Percentiles rank a stretch among this genome's conserved stretches.
phyloP scores from a whole-genome alignment of 2,888 invertebrate genomes.

The Agrochola macilenta region DNA sequence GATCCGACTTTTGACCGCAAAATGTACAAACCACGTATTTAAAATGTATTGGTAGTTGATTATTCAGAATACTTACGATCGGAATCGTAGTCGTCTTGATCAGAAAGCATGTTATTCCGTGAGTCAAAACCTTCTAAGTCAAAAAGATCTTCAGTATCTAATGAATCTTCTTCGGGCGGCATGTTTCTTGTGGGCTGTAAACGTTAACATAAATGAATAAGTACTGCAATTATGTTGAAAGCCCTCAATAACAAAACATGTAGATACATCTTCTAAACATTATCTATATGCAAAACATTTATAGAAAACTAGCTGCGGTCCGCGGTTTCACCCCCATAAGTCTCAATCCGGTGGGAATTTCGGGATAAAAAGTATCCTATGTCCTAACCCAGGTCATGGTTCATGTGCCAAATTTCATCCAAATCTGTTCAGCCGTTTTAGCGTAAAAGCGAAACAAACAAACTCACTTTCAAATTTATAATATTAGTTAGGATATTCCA shows the following conservation, averaged over 20 bases:
- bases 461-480: no score
- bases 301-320: background rate
- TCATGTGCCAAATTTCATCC: no score
- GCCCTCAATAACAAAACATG: background rate
- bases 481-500: background rate
- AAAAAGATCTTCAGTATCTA: slow-evolving; percentile 94
- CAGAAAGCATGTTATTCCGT: slow-evolving; percentile 86
- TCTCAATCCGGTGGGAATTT: no score
- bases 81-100: slow-evolving; percentile 93
- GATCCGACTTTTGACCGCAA: background rate
- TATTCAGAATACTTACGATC: slow-evolving; percentile 90
- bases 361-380: no score
- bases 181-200: slow-evolving; percentile 80
- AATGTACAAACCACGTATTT: background rate
- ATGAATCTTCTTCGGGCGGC: slow-evolving; percentile 86
- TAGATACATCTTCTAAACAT: background rate
- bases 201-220: slow-evolving; percentile 17
- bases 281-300: background rate
- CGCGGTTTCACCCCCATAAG: no score
- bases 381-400: no score
- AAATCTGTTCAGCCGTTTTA: no score
- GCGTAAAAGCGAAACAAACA: no score
- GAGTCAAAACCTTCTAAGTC: slow-evolving; percentile 94
- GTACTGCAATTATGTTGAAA: background rate
- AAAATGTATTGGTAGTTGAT: background rate